These are phyloP conservation scores for Scomber colias DNA, from an alignment of 2,113 vertebrate species.

Conservation along the genomic window DNA sequence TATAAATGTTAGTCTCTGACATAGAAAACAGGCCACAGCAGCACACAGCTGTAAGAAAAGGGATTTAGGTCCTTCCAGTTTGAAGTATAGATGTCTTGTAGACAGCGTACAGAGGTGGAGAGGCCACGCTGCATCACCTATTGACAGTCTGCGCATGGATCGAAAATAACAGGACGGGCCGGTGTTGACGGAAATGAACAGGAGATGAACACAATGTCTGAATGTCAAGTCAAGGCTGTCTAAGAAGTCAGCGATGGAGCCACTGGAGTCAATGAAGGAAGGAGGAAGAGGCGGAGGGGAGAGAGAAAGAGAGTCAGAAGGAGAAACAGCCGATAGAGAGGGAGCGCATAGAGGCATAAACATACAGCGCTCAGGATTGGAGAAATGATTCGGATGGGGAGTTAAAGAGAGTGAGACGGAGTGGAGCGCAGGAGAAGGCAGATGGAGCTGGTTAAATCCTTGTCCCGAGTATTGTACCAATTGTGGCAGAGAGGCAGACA, in stretches of 20 bases:
- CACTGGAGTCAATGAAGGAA: constrained; percentile 58
- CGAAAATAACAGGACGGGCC: constrained; percentile 31
- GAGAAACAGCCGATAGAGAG: background rate
- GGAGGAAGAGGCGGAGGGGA: background rate
- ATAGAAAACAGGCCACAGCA: constrained; percentile 22
- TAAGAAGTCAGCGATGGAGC: constrained; percentile 69
- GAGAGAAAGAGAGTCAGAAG: background rate
- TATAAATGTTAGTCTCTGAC: constrained; percentile 23
- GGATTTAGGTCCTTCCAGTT: constrained; percentile 23
- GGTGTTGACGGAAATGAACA: constrained; percentile 63
- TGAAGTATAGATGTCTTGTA: constrained; percentile 26
- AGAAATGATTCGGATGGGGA: constrained; percentile 38
- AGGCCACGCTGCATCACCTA: constrained; percentile 25
- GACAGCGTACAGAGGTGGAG: constrained; percentile 40
- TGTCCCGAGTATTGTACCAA: constrained; percentile 73
- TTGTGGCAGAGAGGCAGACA: constrained; percentile 75
- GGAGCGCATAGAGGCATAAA: constrained; percentile 7
- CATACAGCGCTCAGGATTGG: constrained; percentile 7
- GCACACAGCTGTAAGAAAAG: constrained; percentile 38
- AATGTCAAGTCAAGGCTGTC: constrained; percentile 72
- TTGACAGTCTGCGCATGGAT: constrained; percentile 63
- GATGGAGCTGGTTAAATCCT: constrained; percentile 78
- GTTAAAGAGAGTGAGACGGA: constrained; percentile 49
- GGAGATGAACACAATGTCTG: constrained; percentile 60
- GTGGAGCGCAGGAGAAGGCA: constrained; percentile 56